Percentiles rank a stretch among this genome's conserved stretches.
Evolutionary conservation across 2,113 vertebrate genomes (phyloP).

Genomic region (Burhinus oedicnemus): DNA sequence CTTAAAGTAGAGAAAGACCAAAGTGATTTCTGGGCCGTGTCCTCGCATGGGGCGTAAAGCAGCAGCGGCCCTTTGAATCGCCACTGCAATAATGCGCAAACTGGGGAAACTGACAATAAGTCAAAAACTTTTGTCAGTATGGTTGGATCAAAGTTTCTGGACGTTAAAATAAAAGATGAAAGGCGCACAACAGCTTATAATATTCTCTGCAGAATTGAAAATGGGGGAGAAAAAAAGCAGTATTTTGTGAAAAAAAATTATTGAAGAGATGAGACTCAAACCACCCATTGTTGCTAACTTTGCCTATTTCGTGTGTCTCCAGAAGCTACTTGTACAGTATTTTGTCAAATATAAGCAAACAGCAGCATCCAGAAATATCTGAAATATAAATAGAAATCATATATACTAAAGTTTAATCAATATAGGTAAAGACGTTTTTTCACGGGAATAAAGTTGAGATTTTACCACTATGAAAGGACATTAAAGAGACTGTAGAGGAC

Average conservation of each 20-base stretch:
- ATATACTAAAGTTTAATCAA: background rate
- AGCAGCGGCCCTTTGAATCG: background rate
- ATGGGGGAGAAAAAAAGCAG: background rate
- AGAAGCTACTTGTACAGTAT: background rate
- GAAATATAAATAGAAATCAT: background rate
- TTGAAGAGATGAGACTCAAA: background rate
- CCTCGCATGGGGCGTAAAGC: fast-evolving
- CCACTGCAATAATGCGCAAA: background rate
- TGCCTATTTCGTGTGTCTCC: background rate
- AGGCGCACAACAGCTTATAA: background rate
- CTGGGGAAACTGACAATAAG: background rate
- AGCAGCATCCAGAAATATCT: background rate
- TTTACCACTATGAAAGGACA: background rate
- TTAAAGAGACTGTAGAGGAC: background rate
- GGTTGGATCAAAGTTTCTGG: background rate
- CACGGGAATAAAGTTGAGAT: background rate
- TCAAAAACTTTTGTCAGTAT: background rate
- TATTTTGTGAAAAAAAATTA: background rate
- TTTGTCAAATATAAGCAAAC: background rate
- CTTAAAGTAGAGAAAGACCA: background rate
- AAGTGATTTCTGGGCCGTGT: background rate
- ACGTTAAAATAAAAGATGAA: background rate
- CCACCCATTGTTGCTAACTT: background rate
- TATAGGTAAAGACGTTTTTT: background rate
- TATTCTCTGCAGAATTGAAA: background rate